These are phyloP conservation scores for Apamea epomidion DNA, from an alignment of 2,888 invertebrate genomes.

Conservation along the genomic window DNA sequence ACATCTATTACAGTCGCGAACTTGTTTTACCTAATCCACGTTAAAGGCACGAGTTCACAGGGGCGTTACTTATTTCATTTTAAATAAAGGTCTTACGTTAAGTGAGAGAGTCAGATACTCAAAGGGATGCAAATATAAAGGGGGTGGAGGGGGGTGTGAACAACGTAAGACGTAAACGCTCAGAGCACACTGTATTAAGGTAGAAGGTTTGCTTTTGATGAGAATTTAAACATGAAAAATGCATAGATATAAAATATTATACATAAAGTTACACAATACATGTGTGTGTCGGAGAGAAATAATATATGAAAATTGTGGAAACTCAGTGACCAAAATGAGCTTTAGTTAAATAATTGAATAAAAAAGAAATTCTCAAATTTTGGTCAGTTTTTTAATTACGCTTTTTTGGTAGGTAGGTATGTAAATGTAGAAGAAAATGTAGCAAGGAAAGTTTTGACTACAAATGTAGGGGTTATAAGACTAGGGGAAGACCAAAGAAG, in stretches of 20 bases:
- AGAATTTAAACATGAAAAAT: constrained; percentile 23
- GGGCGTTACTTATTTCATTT: constrained; percentile 63
- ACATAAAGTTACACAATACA: neutral
- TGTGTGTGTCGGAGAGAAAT: too few relatives aligned
- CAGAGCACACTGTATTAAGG: constrained; percentile 30
- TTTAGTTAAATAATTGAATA: neutral
- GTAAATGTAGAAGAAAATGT: too few relatives aligned
- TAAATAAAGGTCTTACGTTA: constrained; percentile 61
- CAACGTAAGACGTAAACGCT: constrained; percentile 42
- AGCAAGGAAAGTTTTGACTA: too few relatives aligned
- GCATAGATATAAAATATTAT: neutral
- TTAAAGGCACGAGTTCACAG: constrained; percentile 49
- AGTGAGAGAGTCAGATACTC: constrained; percentile 51
- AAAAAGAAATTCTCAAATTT: neutral
- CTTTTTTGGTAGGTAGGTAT: neutral
- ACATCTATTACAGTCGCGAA: constrained; percentile 29
- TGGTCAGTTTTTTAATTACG: neutral
- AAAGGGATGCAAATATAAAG: constrained; percentile 61
- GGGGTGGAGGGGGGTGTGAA: neutral
- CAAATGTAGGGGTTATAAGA: too few relatives aligned
- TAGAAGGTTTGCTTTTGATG: constrained; percentile 22
- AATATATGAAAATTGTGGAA: neutral
- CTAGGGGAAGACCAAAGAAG: too few relatives aligned
- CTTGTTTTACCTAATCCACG: constrained; percentile 44
- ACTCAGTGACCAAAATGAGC: neutral